A percentile compares a stretch with the other conserved stretches of the same genome.
Evolutionary conservation across 2,797 vertebrate genomes (phyloP).

Genomic region (Sphenopsis melanotis): DNA sequence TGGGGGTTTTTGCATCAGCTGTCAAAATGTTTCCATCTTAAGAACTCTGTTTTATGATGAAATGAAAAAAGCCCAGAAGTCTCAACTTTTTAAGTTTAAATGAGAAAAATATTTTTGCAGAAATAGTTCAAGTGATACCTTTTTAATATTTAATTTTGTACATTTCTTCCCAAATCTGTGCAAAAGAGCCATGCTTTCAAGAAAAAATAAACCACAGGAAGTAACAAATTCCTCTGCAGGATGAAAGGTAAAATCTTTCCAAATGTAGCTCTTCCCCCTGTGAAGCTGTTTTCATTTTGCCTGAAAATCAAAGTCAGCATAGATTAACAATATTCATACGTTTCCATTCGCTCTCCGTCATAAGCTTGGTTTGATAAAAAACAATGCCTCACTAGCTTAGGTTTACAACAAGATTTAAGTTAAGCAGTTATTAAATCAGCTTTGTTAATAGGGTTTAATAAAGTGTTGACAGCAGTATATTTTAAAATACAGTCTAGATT

Average conservation of each 20-base stretch:
- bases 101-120: background rate
- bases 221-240: background rate
- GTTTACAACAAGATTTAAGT: background rate
- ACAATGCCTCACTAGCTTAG: background rate
- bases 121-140: background rate
- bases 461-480: background rate
- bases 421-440: background rate
- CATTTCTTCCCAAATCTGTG: background rate
- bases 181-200: background rate
- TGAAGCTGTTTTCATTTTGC: background rate
- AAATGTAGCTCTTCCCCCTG: background rate
- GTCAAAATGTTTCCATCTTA: background rate
- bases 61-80: accelerated
- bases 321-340: background rate
- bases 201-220: background rate
- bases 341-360: background rate
- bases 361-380: background rate
- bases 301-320: background rate
- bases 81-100: background rate
- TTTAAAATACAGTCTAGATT: background rate
- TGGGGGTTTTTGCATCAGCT: background rate
- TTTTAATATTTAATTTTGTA: background rate
- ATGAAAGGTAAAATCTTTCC: background rate
- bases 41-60: background rate
- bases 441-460: background rate